phyloP scores from a whole-genome alignment of 2,113 vertebrate genomes.

The Aegithalos caudatus region DNA sequence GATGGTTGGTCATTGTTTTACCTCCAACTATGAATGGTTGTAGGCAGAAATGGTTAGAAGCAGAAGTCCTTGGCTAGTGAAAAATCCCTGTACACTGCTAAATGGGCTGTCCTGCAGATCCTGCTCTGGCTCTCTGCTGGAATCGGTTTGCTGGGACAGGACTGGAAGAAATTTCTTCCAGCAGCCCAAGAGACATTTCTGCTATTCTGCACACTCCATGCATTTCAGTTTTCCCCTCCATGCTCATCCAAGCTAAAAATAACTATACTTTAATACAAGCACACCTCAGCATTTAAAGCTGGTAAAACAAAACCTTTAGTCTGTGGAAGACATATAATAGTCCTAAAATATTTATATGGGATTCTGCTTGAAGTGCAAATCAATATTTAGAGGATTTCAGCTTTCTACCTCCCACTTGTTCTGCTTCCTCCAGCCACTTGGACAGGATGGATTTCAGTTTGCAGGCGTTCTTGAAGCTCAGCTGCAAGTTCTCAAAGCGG shows the following conservation, averaged over 20 bases:
- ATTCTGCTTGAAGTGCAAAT: not conserved
- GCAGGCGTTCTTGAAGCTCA: conserved; percentile 98
- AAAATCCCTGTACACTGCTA: not conserved
- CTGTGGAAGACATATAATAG: not conserved
- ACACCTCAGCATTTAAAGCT: not conserved
- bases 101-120: not conserved
- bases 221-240: not conserved
- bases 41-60: not conserved
- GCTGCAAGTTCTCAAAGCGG: conserved; percentile 95
- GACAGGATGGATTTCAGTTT: conserved; percentile 94
- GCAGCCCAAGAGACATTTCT: not conserved
- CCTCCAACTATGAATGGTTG: not conserved
- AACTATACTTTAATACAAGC: not conserved
- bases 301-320: not conserved
- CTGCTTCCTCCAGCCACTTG: conserved; percentile 97
- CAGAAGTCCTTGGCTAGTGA: not conserved
- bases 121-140: not conserved
- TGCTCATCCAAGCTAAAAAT: not conserved
- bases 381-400: not conserved
- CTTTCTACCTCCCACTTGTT: conserved; percentile 91
- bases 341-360: not conserved
- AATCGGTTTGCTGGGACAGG: not conserved
- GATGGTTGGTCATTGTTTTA: not conserved
- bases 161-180: not conserved
- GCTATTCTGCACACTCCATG: not conserved